Evolutionary conservation across 2,888 invertebrate species (phyloP), one percentile per base, ranked within the genome.

Genomic region (Frankliniella fusca): DNA sequence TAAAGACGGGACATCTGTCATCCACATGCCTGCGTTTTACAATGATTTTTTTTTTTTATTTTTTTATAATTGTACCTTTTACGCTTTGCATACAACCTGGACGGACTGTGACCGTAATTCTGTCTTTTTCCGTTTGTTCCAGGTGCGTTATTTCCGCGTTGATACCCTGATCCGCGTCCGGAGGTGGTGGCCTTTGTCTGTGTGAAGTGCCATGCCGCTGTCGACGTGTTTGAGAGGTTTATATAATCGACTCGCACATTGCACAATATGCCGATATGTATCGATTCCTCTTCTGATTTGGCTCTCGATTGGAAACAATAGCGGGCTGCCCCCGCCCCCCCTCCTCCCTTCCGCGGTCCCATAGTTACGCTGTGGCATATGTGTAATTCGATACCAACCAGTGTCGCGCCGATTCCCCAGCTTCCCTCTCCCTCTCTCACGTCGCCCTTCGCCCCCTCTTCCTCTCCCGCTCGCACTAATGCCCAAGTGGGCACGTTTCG

Each of bases 381-480:
- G 23, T 15, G 48, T 18, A 61, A 50, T 18, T n/a, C 61, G 10
- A 48, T 11, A 80, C n/a, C 48, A 23, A 20, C 76, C 48, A n/a
- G 23, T 76, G 76, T 49, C 49, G 20, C 76, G 11, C n/a, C 28
- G 9, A 12, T 7, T 0, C 48, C 9, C 28, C 65, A 28, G 20
- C 70, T 0, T 3, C 76, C 70, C 70, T 48, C 79, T 81, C 76
- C 80, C 48, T 48, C 82, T 23, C 49, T 23, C 27, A 50, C 54
- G 0, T 49, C 81, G 1, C 82, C n/a, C 49, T 80, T 9, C 82
- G 80, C 81, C 79, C 80, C 81, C 82, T 54, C 28, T 48, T 61
- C 81, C 54, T 54, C 54, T 15, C 54, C 12, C n/a, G 20, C 81
- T 70, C 81, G 48, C 83, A 84, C 83, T 83, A 83, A 84, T 83